Evolutionary conservation across 2,888 invertebrate genomes (phyloP).

Genomic region (Lamellibrachia satsuma): DNA sequence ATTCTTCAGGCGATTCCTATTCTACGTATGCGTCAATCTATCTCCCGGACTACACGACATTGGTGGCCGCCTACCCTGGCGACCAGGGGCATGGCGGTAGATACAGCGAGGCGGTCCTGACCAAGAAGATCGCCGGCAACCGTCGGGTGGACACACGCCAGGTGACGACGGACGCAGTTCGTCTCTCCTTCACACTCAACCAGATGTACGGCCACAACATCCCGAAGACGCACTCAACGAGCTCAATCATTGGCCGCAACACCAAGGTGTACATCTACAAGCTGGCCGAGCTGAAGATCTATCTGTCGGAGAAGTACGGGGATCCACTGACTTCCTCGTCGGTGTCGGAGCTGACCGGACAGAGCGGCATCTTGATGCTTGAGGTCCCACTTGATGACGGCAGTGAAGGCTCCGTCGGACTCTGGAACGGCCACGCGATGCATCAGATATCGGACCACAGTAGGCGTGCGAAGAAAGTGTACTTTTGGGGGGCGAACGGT

Average conservation of each 20-base stretch:
- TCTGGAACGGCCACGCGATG: background rate
- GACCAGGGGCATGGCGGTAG: background rate
- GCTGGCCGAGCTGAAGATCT: background rate
- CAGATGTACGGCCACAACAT: conserved; percentile 3
- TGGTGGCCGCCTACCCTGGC: conserved; percentile 2
- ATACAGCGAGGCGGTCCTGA: background rate
- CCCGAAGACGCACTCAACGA: background rate
- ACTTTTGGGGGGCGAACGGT: background rate
- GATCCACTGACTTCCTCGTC: background rate
- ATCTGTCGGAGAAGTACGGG: background rate
- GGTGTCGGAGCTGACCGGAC: background rate
- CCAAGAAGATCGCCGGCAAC: background rate
- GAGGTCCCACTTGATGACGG: background rate
- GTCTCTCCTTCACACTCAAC: background rate
- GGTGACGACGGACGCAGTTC: background rate
- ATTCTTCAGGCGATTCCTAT: background rate
- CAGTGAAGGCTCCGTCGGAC: background rate
- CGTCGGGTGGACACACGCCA: background rate
- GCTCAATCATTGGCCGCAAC: background rate
- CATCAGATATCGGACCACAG: background rate
- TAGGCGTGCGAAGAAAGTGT: background rate
- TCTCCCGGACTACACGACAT: background rate
- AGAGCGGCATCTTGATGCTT: background rate
- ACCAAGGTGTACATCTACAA: background rate
- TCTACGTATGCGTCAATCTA: background rate